These are phyloP conservation scores for Oryzias javanicus DNA, from an alignment of 2,113 vertebrate species.

Conservation along the genomic window DNA sequence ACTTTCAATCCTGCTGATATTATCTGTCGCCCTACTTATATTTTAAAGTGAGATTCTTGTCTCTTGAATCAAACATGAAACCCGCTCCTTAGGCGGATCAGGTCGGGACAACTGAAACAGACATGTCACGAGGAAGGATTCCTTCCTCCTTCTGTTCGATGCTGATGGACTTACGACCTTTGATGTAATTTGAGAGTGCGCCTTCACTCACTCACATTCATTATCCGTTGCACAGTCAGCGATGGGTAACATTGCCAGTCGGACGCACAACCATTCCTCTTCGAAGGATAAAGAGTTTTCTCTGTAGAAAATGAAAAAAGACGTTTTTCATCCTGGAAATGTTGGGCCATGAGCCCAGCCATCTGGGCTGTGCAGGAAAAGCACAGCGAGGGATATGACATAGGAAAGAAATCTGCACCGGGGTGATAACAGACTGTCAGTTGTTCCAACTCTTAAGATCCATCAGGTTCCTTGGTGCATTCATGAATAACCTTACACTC, in stretches of 20 bases:
- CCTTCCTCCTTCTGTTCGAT: constrained; percentile 47
- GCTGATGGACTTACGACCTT: constrained; percentile 54
- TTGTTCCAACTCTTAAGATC: constrained; percentile 3
- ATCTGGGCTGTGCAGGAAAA: constrained; percentile 52
- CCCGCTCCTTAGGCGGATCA: constrained; percentile 17
- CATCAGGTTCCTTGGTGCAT: constrained; percentile 6
- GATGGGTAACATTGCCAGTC: constrained; percentile 35
- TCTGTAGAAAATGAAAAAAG: constrained; percentile 21
- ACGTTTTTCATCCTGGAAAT: constrained; percentile 29
- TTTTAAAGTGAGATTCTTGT: constrained; percentile 28
- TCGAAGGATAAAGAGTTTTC: constrained; percentile 32
- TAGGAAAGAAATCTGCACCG: constrained; percentile 21
- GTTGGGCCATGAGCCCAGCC: constrained; percentile 48
- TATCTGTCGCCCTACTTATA: constrained; percentile 36
- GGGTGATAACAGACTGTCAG: constrained; percentile 9
- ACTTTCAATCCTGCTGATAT: constrained; percentile 30
- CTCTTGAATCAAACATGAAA: constrained; percentile 39
- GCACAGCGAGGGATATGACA: constrained; percentile 17
- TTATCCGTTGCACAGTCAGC: constrained; percentile 40
- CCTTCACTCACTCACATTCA: constrained; percentile 56
- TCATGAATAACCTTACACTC: constrained; percentile 16
- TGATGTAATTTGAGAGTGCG: constrained; percentile 71
- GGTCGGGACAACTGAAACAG: constrained; percentile 34
- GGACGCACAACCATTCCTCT: constrained; percentile 19
- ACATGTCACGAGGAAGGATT: constrained; percentile 11